Conservation (phyloP, 2,888 invertebrate species). For the Limnephilus marmoratus region DNA sequence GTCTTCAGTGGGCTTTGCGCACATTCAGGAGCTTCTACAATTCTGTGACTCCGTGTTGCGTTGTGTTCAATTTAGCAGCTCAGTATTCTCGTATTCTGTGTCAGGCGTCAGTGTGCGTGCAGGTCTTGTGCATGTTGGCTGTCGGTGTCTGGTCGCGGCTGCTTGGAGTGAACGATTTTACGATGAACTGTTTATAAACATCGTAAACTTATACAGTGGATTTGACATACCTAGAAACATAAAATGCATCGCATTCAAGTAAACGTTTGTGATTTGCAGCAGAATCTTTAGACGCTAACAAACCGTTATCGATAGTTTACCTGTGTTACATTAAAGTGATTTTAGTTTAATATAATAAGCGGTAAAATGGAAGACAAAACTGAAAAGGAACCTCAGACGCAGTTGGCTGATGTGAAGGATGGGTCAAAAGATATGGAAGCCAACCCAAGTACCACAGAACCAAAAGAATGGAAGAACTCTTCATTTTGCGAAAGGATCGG, state of each 20-base stretch:
- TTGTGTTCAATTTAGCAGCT: background rate
- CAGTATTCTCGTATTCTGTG: background rate
- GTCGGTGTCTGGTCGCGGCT: background rate
- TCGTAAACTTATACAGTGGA: background rate
- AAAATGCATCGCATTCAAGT: background rate
- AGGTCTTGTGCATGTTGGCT: background rate
- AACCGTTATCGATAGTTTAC: background rate
- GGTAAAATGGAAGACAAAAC: slow-evolving; percentile 29
- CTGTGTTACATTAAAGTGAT: too few species aligned
- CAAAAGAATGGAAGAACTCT: slow-evolving; percentile 62
- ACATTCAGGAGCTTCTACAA: background rate
- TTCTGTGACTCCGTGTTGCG: background rate
- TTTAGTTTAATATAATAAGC: background rate
- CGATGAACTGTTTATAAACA: background rate
- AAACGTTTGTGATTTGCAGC: background rate
- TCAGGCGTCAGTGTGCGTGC: background rate
- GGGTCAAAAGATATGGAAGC: slow-evolving; percentile 38
- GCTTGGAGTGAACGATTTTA: background rate
- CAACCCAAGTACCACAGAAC: slow-evolving; percentile 10
- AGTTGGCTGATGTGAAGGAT: slow-evolving; percentile 21
- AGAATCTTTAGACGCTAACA: background rate
- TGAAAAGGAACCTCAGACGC: background rate
- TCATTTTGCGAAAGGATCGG: slow-evolving; percentile 77
- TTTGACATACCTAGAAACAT: background rate
- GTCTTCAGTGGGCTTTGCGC: background rate